Percentiles rank a stretch among this genome's conserved stretches.
These are phyloP conservation scores for Crotalus tigris DNA, from an alignment of 2,113 vertebrate species.

Conservation along the genomic window DNA sequence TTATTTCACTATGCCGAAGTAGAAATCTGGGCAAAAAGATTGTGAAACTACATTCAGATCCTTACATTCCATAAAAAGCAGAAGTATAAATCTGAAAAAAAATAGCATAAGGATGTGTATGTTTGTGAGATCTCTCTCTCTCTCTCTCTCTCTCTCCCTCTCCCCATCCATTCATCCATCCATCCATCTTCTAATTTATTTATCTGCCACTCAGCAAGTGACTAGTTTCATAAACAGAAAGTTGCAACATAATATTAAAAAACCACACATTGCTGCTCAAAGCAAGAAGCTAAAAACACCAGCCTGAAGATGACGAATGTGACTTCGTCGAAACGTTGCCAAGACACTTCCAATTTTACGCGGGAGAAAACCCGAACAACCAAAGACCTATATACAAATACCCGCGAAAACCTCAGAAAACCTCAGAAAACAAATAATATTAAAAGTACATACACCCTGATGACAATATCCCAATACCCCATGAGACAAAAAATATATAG, in stretches of 20 bases:
- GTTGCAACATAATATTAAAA: background rate
- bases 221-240: background rate
- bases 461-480: background rate
- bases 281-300: too few relatives aligned
- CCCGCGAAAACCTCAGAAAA: too few relatives aligned
- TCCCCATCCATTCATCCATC: too few relatives aligned
- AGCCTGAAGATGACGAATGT: too few relatives aligned
- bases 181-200: background rate
- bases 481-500: background rate
- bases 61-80: background rate
- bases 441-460: background rate
- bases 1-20: background rate
- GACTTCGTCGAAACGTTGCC: too few relatives aligned
- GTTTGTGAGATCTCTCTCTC: background rate
- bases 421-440: too few relatives aligned
- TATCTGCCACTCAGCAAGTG: background rate
- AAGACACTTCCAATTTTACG: too few relatives aligned
- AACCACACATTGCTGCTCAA: too few relatives aligned
- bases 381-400: too few relatives aligned
- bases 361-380: too few relatives aligned
- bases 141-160: background rate
- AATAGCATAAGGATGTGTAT: background rate
- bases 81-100: background rate
- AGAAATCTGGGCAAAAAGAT: background rate
- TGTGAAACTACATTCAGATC: background rate